Evolutionary conservation across 2,797 vertebrate species (phyloP), one percentile per base, ranked within the genome.

Genomic region (Spinus olivaceus): DNA sequence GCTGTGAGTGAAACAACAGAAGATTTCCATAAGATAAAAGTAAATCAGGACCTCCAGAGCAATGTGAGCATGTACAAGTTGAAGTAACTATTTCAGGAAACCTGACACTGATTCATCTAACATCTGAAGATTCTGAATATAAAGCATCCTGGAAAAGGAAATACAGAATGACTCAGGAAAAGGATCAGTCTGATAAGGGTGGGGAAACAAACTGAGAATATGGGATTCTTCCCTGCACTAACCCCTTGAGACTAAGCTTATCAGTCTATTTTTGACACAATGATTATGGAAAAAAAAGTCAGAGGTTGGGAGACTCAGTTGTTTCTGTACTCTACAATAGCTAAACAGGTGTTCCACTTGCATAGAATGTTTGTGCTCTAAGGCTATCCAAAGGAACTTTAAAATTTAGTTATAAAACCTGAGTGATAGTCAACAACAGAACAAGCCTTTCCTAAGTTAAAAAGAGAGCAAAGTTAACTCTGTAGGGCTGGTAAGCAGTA

Each of bases 61-160:
- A 23, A 37, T 1, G 6, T 19, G 24, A 64, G 22, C 24, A 9
- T 2, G 15, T 35, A 28, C 27, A 73, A 47, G 33, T 60, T 66
- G 33, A 81, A 87, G 41, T 8, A n/a, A 4, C 33, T 69, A 15
- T 81, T 69, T 92, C 32, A 61, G 81, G 54, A 96, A 88, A 92
- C 49, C 35, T 82, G 71, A 85, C 71, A 67, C 69, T 65, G 69
- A 88, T 85, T 71, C 42, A 67, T 47, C 28, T 51, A 80, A 82
- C 69, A 65, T 77, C 86, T 89, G 72, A 94, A 74, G 64, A 47
- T 50, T 50, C n/a, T 46, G n/a, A 78, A 25, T 72, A 74, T 51
- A 80, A 94, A 78, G 30, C 84, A 92, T 89, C 89, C 76, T 69
- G 76, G 81, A 91, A 89, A 93, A 89, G 90, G 64, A 96, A 95